Conservation (phyloP, 1,140 invertebrate species). For the Batillaria attramentaria region DNA sequence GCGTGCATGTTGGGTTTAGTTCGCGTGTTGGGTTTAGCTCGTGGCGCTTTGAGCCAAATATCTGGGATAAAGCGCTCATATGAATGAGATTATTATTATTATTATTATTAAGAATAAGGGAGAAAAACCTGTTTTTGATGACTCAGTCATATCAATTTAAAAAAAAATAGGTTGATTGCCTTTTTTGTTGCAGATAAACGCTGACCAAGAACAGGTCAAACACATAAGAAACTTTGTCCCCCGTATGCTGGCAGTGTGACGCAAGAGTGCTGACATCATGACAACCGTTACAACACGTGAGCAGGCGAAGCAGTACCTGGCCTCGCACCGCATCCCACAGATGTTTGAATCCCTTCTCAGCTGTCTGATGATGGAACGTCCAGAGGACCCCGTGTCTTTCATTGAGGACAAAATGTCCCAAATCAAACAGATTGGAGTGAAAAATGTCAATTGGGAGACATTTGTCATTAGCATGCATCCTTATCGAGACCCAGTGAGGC, state of each 20-base stretch:
- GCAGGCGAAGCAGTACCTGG: constrained; percentile 63
- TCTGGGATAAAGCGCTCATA: no score
- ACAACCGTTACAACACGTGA: constrained; percentile 51
- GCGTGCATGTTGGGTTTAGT: no score
- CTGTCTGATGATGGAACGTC: constrained; percentile 66
- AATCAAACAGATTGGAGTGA: constrained; percentile 61
- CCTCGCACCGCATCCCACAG: constrained; percentile 63
- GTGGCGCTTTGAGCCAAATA: no score
- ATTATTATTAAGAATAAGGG: no score
- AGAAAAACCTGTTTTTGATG: no score
- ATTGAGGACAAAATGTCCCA: constrained; percentile 64
- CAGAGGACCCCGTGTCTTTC: constrained; percentile 65
- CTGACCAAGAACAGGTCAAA: no score
- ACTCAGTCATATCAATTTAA: no score
- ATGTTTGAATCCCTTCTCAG: constrained; percentile 68
- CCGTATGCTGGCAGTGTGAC: constrained; percentile 20
- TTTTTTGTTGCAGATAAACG: no score
- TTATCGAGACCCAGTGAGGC: constrained; percentile 58
- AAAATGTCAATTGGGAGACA: constrained; percentile 70
- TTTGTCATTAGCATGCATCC: constrained; percentile 66
- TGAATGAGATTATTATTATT: no score
- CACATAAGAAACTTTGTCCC: neutral
- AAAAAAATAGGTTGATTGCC: no score
- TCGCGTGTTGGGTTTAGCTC: no score
- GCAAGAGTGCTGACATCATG: neutral